phyloP scores from a whole-genome alignment of 2,113 vertebrate species.

The Triplophysa rosa region DNA sequence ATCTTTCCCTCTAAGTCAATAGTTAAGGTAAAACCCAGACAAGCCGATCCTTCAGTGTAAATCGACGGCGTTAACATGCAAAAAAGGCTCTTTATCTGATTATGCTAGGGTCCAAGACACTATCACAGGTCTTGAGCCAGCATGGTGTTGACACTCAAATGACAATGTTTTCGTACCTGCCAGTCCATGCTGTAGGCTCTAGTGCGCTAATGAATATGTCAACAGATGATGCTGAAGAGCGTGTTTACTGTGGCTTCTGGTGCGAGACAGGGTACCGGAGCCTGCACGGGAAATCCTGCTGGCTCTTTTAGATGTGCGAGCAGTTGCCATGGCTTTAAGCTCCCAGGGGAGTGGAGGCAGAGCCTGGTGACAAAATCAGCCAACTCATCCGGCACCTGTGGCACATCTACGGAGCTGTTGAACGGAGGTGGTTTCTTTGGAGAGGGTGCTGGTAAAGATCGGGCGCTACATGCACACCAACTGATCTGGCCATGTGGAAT shows the following conservation, averaged over 20 bases:
- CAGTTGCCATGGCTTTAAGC: conserved; percentile 61
- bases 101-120: not conserved
- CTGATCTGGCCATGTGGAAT: not conserved
- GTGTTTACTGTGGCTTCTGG: conserved; percentile 49
- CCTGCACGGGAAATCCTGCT: conserved; percentile 56
- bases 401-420: conserved; percentile 49
- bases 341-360: conserved; percentile 49
- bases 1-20: not conserved
- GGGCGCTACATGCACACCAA: no score
- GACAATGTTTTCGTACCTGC: not conserved
- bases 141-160: not conserved
- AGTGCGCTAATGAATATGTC: conserved; percentile 47
- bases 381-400: conserved; percentile 61
- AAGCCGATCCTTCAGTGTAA: not conserved
- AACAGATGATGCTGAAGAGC: conserved; percentile 33
- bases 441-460: not conserved
- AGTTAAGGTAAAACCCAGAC: not conserved
- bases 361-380: conserved; percentile 55
- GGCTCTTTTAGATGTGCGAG: conserved; percentile 54
- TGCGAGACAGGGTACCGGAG: conserved; percentile 45
- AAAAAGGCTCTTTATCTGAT: not conserved
- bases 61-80: not conserved
- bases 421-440: conserved; percentile 19
- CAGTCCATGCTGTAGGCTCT: conserved; percentile 23
- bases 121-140: conserved; percentile 3